Base-by-base conservation (phyloP, 2,888 invertebrate species). In the Noctua janthe region DNA sequence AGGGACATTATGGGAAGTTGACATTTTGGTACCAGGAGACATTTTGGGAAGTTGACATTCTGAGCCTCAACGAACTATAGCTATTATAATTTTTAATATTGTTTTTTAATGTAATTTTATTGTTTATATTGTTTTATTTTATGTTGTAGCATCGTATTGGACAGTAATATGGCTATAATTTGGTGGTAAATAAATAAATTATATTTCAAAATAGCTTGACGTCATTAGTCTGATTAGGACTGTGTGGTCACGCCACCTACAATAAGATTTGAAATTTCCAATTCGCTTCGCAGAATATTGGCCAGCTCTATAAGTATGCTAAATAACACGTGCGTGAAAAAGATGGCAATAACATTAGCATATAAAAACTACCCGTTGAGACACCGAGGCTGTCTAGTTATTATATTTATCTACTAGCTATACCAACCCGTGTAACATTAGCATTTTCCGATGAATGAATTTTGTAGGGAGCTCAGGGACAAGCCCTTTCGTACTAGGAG, bases 401-500 rank as follows among this genome's bases (percentile, higher is more conserved):
- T 49, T 49, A 49, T 64, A 67, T 75, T 29, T 59, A 70, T 29
- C 29, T 71, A 75, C 35, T 13, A 71, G 67, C 15, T 64, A 69
- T 20, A 20, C 29, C 43, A 11, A 20, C 43, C n/a, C 13, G 39
- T 29, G 49, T 20, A 35, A 29, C 1, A 49, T 71, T 62, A 67
- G 43, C 17, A 23, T 29, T 51, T 29, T 20, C 66, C 51, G 47
- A 11, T 74, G 70, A 86, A 86, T 86, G 77, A 74, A 78, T 66
- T 62, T 62, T 59, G n/a, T 67, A 66, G 54, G 49, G 20, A 64
- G 29, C 2, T 66, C 59, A 54, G 10, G 47, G 67, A 43, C 82
- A 84, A 82, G 82, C 80, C 15, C 71, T 84, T 54, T 15, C 5
- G 66, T 62, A 82, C 84, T 80, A 82, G 17, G 20, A 43, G 43